Evolutionary conservation across 2,888 invertebrate genomes (phyloP), one percentile per base, ranked within the genome.

Genomic region (Napeogenes inachia): DNA sequence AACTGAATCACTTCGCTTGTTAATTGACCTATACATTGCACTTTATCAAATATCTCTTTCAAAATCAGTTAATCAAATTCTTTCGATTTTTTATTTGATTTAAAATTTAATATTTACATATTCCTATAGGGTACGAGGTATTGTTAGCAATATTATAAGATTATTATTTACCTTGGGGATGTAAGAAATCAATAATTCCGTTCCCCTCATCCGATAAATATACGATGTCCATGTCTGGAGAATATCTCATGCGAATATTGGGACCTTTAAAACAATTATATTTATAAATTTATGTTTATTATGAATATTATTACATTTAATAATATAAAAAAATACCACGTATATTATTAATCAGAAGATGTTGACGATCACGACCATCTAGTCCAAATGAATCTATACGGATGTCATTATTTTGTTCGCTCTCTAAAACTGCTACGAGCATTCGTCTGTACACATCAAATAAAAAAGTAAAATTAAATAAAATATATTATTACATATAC

Each of bases 371-470:
- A 0, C 85, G 79, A 0, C 96, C 96, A 71, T 94, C 93, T 84
- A 96, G 91, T 0, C 92, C 87, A 64, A 95, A 87, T 63, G 92
- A 92, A 75, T 95, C 94, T 42, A 97, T 94, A 67, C 93, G 93
- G 13, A 89, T 82, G 30, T 78, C 77, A 6, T 77, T 80, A 67
- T 61, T 80, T 57, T 73, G 66, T 6, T 82, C 79, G 2, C 77
- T 84, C 33, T 83, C 83, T 50, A 85, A 78, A 0, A 93, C 78
- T 0, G 94, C 93, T 2, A 95, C 87, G 72, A 94, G 92, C 92
- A 95, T 92, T 57, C 91, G 88, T 57, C 94, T 94, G 73, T 54
- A 47, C 56, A 46, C 50, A 21, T 21, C 21, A 21, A 21, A 21
- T 21, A n/a, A n/a, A 10, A 57, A 21, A 32, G 46, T 35, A 32